phyloP scores from a whole-genome alignment of 2,888 invertebrate genomes.

The Salticus scenicus region DNA sequence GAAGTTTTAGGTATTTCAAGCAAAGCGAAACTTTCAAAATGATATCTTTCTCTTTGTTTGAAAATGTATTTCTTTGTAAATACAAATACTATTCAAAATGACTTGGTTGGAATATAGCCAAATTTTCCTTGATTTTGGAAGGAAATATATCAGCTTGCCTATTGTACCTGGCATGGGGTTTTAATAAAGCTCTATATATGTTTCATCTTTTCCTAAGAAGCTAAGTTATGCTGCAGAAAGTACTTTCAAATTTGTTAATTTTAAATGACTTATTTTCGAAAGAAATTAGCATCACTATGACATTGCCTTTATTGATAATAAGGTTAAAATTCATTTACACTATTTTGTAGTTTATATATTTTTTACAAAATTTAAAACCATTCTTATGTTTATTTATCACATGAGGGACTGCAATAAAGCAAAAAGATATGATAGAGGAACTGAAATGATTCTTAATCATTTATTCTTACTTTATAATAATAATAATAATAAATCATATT shows the following conservation, averaged over 20 bases:
- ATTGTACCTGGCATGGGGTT: conserved; percentile 59
- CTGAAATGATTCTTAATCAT: no score
- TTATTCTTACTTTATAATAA: no score
- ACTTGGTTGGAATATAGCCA: conserved; percentile 39
- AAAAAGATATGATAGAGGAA: no score
- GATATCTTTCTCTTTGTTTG: neutral
- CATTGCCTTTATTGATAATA: no score
- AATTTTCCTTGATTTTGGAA: conserved; percentile 58
- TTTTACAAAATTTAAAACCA: no score
- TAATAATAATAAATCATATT: no score
- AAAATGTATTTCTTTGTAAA: conserved; percentile 31
- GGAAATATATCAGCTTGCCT: conserved; percentile 59
- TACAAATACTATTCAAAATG: conserved; percentile 51
- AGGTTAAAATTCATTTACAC: no score
- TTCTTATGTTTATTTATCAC: no score
- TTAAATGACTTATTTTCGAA: conserved; percentile 40
- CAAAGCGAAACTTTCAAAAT: neutral
- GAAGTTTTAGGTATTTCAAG: no score
- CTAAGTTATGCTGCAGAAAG: conserved; percentile 27
- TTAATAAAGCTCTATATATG: conserved; percentile 66
- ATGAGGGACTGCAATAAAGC: no score
- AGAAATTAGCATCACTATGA: no score
- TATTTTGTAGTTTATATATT: no score
- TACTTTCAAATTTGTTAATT: conserved; percentile 54
- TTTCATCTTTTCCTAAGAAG: conserved; percentile 50